Percentiles rank a stretch among this genome's conserved stretches.
Evolutionary conservation across 2,888 invertebrate species (phyloP).

Genomic region (Lacanobia oleracea): DNA sequence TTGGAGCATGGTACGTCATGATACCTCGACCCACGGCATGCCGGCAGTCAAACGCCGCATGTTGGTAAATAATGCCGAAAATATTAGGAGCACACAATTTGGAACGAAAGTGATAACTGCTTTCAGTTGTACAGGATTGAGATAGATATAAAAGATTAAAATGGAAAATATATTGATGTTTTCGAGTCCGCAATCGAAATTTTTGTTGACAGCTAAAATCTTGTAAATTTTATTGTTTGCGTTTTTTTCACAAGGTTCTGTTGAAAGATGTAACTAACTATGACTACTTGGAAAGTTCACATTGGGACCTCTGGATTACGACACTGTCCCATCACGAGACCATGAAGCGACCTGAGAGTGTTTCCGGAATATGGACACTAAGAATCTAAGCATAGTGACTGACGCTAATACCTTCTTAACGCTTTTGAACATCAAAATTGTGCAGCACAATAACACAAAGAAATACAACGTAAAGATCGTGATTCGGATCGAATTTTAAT

Average conservation of each 20-base stretch:
- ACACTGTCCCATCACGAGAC: not conserved
- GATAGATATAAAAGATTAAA: not conserved
- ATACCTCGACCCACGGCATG: slow-evolving; percentile 29
- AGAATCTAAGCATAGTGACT: too few relatives aligned
- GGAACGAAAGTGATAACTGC: not conserved
- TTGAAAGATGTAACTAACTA: not conserved
- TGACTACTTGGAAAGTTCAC: not conserved
- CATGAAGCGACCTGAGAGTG: not conserved
- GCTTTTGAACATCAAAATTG: not conserved
- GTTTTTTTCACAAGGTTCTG: not conserved
- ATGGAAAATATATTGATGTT: too few relatives aligned
- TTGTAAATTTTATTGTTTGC: not conserved
- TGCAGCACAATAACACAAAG: slow-evolving; percentile 11
- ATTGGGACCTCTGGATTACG: not conserved
- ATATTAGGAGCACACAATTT: not conserved
- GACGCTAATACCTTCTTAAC: too few relatives aligned
- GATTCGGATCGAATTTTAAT: slow-evolving; percentile 48
- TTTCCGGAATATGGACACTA: not conserved
- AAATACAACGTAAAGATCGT: slow-evolving; percentile 24
- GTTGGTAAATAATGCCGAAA: slow-evolving; percentile 52
- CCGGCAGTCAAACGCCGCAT: slow-evolving; percentile 25
- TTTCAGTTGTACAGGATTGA: not conserved
- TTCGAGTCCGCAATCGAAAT: not conserved
- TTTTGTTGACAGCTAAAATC: too few relatives aligned
- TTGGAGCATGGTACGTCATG: slow-evolving; percentile 54